Conservation (phyloP, 2,113 vertebrate species). For the Sorex fumeus region DNA sequence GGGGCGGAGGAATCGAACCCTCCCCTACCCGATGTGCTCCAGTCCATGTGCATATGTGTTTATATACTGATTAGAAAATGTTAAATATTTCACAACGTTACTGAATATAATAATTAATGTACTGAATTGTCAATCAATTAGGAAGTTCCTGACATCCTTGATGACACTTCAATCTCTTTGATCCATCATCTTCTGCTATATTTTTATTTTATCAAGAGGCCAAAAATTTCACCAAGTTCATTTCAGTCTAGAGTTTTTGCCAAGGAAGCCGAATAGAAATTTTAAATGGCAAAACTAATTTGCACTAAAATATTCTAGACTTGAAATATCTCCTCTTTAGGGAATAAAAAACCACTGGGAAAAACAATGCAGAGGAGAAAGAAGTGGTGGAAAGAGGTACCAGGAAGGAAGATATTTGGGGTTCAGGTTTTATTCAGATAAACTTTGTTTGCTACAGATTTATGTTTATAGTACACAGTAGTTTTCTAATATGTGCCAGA, state of each 20-base stretch:
- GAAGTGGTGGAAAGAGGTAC: slow-evolving; percentile 24
- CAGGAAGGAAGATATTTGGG: slow-evolving; percentile 5
- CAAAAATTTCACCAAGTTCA: slow-evolving; percentile 40
- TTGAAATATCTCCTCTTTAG: not conserved
- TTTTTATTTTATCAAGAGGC: slow-evolving; percentile 39
- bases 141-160: not conserved
- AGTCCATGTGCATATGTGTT: too few relatives aligned
- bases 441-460: slow-evolving; percentile 42
- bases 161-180: not conserved
- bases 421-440: slow-evolving; percentile 10
- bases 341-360: slow-evolving; percentile 38
- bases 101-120: slow-evolving; percentile 44
- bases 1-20: too few relatives aligned
- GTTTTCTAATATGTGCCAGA: slow-evolving; percentile 20
- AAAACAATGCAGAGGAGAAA: slow-evolving; percentile 28
- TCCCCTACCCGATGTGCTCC: too few relatives aligned
- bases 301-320: slow-evolving; percentile 51
- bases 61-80: not conserved
- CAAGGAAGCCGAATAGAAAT: slow-evolving; percentile 55
- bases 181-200: too few relatives aligned
- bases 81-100: slow-evolving; percentile 59
- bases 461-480: slow-evolving; percentile 36
- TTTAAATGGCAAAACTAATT: slow-evolving; percentile 63
- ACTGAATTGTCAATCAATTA: slow-evolving; percentile 33
- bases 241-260: slow-evolving; percentile 37